Conservation (phyloP, 2,113 vertebrate species). For the Shinisaurus crocodilurus region DNA sequence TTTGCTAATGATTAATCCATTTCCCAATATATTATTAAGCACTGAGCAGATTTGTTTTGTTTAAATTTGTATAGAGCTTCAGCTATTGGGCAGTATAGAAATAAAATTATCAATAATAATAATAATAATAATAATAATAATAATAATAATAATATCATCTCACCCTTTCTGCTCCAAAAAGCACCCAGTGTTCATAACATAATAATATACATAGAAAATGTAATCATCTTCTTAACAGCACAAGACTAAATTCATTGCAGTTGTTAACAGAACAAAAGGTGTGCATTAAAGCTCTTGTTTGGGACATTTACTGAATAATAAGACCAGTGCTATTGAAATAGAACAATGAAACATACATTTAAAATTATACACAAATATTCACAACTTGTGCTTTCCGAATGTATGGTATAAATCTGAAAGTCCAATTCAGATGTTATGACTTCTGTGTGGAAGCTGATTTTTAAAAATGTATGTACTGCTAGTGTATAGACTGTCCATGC, state of each 20-base stretch:
- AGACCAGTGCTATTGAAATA: neutral
- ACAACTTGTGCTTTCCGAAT: neutral
- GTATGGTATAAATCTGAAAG: neutral
- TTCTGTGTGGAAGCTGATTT: neutral
- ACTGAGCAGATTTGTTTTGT: neutral
- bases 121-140: no score
- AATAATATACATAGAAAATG: neutral
- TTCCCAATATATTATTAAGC: conserved; percentile 28
- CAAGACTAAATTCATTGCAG: conserved; percentile 19
- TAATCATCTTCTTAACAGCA: conserved; percentile 22
- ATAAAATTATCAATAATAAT: no score
- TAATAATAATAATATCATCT: no score
- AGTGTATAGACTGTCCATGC: neutral
- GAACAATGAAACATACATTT: neutral
- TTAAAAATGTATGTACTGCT: neutral
- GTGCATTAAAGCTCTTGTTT: conserved; percentile 28
- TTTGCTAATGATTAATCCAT: conserved; percentile 33
- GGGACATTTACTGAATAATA: neutral
- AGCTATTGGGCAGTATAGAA: no score
- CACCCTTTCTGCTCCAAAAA: neutral
- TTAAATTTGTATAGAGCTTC: neutral
- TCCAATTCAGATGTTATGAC: neutral
- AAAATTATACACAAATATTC: neutral
- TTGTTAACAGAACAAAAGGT: conserved; percentile 21
- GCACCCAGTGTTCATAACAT: neutral